Evolutionary conservation across 2,113 vertebrate genomes (phyloP).

Genomic region (Eolophus roseicapilla): DNA sequence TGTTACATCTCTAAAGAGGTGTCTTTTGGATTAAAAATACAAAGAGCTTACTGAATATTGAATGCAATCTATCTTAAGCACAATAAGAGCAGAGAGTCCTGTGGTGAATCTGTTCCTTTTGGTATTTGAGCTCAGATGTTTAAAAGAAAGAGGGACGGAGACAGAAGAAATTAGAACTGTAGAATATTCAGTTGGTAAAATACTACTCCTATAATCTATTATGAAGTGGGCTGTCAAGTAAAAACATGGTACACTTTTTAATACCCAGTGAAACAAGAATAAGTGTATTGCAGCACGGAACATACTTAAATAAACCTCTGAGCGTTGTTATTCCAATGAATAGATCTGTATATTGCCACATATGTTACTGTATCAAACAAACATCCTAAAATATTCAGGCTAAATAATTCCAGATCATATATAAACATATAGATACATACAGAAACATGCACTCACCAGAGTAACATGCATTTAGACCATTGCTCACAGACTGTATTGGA

Average conservation of each 20-base stretch:
- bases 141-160: neutral
- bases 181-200: neutral
- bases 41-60: neutral
- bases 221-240: neutral
- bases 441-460: neutral
- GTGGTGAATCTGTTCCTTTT: neutral
- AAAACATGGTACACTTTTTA: neutral
- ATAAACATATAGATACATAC: neutral
- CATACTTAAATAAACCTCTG: neutral
- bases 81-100: neutral
- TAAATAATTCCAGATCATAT: neutral
- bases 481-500: neutral
- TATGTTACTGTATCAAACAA: neutral
- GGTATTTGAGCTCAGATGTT: neutral
- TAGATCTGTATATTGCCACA: neutral
- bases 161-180: neutral
- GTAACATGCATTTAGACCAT: neutral
- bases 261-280: neutral
- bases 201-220: neutral
- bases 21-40: neutral
- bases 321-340: neutral
- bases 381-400: neutral
- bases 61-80: neutral
- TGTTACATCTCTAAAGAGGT: neutral
- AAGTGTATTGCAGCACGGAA: neutral